These are phyloP conservation scores for Mantis religiosa DNA, from an alignment of 2,888 invertebrate genomes.

Conservation along the genomic window DNA sequence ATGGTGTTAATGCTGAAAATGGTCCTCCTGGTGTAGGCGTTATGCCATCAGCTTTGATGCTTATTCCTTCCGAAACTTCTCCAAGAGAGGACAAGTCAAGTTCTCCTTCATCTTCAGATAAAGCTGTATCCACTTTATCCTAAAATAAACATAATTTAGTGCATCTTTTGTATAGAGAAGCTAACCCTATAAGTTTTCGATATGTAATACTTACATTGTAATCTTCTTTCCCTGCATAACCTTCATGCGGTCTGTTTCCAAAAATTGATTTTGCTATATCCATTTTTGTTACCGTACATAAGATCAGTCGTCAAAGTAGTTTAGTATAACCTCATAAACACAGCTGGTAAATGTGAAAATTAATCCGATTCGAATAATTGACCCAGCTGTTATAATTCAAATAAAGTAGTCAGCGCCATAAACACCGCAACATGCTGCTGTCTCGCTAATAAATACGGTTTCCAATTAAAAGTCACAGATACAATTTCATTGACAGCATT, in stretches of 20 bases:
- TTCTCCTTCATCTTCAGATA: constrained; percentile 71
- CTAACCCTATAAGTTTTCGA: neutral
- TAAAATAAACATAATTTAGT: constrained; percentile 38
- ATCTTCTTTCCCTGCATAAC: constrained; percentile 84
- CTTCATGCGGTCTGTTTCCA: constrained; percentile 78
- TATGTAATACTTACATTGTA: constrained; percentile 62
- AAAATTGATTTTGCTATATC: constrained; percentile 90
- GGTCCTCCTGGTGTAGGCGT: constrained; percentile 82
- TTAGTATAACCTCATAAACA: neutral
- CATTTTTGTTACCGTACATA: constrained; percentile 51
- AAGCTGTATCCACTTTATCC: constrained; percentile 72
- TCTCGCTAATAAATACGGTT: neutral
- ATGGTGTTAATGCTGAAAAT: constrained; percentile 89
- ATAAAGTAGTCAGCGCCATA: neutral
- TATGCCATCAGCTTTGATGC: constrained; percentile 61
- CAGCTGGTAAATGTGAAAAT: neutral
- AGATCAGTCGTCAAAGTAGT: too few species aligned
- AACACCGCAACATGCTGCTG: neutral
- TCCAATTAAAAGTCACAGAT: neutral
- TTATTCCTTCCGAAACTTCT: constrained; percentile 64
- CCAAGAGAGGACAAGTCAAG: constrained; percentile 54
- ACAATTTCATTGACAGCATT: neutral
- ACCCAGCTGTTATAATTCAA: neutral
- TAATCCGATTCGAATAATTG: neutral
- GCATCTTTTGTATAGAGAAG: neutral